phyloP scores from a whole-genome alignment of 2,113 vertebrate species.

The Myotis davidii region DNA sequence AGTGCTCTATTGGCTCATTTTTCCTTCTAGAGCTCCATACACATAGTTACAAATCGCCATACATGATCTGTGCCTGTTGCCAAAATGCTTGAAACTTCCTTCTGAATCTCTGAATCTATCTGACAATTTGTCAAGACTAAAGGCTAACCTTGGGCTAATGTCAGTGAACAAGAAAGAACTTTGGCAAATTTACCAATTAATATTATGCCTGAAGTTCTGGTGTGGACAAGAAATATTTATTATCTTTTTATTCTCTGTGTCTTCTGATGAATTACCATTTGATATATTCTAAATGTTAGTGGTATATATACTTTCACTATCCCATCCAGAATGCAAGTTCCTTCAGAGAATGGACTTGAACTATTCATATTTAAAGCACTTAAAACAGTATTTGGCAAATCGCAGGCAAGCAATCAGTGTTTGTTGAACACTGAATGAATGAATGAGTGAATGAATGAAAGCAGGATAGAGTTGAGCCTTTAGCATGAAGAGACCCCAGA shows the following conservation, averaged over 20 bases:
- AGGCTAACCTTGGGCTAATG: not conserved
- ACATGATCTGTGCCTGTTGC: not conserved
- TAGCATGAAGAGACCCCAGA: not conserved
- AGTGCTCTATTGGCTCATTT: not conserved
- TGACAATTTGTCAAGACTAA: conserved; percentile 12
- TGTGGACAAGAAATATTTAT: not conserved
- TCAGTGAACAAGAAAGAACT: conserved; percentile 10
- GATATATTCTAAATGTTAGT: not conserved
- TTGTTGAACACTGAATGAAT: not conserved
- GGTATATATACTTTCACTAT: not conserved
- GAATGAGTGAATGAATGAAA: not conserved
- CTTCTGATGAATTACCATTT: not conserved
- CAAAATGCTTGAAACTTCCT: conserved; percentile 4
- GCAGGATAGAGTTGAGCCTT: not conserved
- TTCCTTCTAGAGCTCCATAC: not conserved
- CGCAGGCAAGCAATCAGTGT: conserved; percentile 47
- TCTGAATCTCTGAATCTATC: conserved; percentile 18
- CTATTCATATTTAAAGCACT: not conserved
- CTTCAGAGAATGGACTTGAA: not conserved
- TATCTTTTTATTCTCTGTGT: not conserved
- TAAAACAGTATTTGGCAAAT: not conserved
- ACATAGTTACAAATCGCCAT: not conserved
- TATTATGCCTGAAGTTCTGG: not conserved
- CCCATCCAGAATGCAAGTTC: not conserved
- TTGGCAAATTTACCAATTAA: not conserved